Evolutionary conservation across 64 coral and sea anemone species (phyloP).

Genomic region (Dendrophyllia cribrosa): DNA sequence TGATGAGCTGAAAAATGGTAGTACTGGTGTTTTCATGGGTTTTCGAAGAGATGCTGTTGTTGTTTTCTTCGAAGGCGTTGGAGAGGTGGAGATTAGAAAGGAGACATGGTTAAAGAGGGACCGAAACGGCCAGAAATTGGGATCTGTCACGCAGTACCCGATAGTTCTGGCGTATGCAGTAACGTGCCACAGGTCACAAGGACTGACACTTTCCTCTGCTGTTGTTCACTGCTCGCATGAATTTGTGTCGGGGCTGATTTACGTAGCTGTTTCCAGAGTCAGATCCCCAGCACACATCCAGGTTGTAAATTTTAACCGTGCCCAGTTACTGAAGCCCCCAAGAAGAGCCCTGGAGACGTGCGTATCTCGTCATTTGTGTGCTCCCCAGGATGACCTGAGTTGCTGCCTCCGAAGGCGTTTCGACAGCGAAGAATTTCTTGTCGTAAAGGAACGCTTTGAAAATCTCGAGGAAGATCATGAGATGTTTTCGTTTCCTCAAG

Average conservation of each 20-base stretch:
- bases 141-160: constrained; percentile 5
- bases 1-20: no score
- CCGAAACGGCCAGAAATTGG: constrained; percentile 1
- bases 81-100: constrained; percentile 22
- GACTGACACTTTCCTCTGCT: constrained; percentile 10
- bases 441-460: no score
- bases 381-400: no score
- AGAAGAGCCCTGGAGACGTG: neutral
- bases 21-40: no score
- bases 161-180: constrained; percentile 31
- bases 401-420: no score
- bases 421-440: no score
- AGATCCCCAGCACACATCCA: constrained; percentile 21
- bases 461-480: no score
- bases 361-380: neutral
- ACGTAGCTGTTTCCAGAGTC: constrained; percentile 45
- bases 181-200: constrained; percentile 49
- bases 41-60: no score
- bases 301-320: neutral
- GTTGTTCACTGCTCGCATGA: constrained; percentile 39
- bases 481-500: no score
- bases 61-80: no score
- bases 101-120: constrained; percentile 9
- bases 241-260: constrained; percentile 52
- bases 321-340: constrained; percentile 8